Base-by-base conservation (phyloP, 2,113 vertebrate species). In the Salminus brasiliensis region DNA sequence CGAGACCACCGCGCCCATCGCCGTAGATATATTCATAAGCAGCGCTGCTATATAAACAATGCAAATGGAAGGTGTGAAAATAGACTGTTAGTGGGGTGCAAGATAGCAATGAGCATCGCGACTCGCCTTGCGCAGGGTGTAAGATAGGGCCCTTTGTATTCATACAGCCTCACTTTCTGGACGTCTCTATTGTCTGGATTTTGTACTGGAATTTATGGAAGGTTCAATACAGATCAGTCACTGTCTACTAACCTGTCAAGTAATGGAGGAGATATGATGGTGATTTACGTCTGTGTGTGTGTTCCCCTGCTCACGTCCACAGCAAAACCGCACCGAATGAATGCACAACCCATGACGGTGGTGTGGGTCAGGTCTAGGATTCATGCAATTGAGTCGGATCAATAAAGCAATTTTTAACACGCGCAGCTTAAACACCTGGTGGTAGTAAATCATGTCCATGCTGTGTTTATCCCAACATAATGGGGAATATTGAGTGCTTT, bases 321-420 rank as follows among this genome's bases (percentile, higher is more conserved):
- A 1, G 30, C 30, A 2, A n/a, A 62, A 34, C 13, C 12, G 57
- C 57, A 63, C 10, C 12, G 9, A 18, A 30, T 62, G 13, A 18
- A 7, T 62, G 59, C 16, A 11, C 29, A 5, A 18, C 0, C 21
- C 29, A 32, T 11, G 29, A 21, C 9, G 13, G 29, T 16, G 18
- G 29, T 63, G 60, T 8, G n/a, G n/a, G n/a, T 32, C 59, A 63
- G 21, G 16, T 16, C 30, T 34, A 32, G 60, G 8, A 32, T 63
- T 32, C 57, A 27, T 73, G 49, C 36, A 59, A 60, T 70, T 59
- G 73, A 59, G 16, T 39, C 34, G 18, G 36, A 76, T 80, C 68
- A 72, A 80, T 80, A 80, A 72, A n/a, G 18, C 25, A 70, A 27
- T 59, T 49, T 49, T 45, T 62, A 59, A 21, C 18, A 73, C 45